phyloP scores from a whole-genome alignment of 1,140 invertebrate species.

The Drosophila subpulchrella region DNA sequence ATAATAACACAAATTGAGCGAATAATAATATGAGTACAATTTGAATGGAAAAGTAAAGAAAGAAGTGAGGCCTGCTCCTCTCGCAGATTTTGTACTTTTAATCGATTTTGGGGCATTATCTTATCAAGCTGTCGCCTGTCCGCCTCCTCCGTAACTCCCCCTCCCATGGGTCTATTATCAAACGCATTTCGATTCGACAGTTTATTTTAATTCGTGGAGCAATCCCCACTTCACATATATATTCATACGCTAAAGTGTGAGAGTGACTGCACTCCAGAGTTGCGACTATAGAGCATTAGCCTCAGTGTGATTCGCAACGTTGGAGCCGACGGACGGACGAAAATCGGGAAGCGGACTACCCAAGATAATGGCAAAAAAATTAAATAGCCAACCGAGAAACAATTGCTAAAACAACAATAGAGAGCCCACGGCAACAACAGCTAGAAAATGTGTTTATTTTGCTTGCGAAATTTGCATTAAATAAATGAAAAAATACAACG shows the following conservation, averaged over 20 bases:
- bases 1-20: not conserved
- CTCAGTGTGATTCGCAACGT: conserved; percentile 64
- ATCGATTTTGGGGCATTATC: conserved; percentile 57
- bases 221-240: conserved; percentile 7
- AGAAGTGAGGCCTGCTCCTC: conserved; percentile 5
- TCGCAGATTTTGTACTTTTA: conserved; percentile 18
- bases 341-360: conserved; percentile 38
- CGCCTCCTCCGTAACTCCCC: conserved; percentile 3
- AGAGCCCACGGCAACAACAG: conserved; percentile 30
- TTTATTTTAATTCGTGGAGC: conserved; percentile 54
- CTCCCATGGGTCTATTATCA: conserved; percentile 29
- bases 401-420: conserved; percentile 64
- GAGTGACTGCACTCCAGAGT: conserved; percentile 39
- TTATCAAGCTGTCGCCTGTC: conserved; percentile 46
- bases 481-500: conserved; percentile 14
- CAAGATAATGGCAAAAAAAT: conserved; percentile 36
- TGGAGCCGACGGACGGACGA: conserved; percentile 41
- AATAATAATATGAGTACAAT: conserved; percentile 2
- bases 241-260: conserved; percentile 5
- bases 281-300: conserved; percentile 26
- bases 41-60: conserved; percentile 4
- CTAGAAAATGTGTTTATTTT: conserved; percentile 14
- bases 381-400: conserved; percentile 37
- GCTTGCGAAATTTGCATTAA: conserved; percentile 42
- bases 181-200: conserved; percentile 42